Conservation (phyloP, 2,113 vertebrate species). For the Hucho hucho region DNA sequence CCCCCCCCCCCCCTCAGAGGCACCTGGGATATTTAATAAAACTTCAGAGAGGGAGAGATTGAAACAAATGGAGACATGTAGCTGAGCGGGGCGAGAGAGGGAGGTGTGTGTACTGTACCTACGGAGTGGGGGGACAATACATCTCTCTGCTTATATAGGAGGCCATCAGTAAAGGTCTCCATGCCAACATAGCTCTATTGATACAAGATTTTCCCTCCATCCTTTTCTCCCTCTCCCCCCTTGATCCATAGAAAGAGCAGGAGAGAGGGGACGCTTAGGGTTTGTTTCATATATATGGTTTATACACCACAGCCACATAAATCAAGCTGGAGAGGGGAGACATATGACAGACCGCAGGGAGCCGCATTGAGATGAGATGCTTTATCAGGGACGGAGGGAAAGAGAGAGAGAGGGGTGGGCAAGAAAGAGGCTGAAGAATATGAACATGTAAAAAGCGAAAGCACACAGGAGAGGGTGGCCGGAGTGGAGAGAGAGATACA, state of each 20-base stretch:
- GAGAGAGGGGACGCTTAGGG: neutral
- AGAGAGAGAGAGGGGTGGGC: neutral
- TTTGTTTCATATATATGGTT: conserved; percentile 7
- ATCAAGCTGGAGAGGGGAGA: conserved; percentile 30
- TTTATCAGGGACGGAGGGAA: neutral
- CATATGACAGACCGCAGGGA: too few species aligned
- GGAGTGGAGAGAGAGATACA: neutral
- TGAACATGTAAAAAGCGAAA: neutral
- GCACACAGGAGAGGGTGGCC: neutral
- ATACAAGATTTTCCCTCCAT: too few species aligned
- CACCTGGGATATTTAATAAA: conserved; percentile 1
- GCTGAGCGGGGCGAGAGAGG: neutral
- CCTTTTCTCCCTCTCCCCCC: neutral
- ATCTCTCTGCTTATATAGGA: conserved; percentile 1
- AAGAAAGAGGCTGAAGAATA: too few species aligned
- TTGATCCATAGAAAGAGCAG: neutral
- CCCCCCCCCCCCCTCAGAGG: neutral
- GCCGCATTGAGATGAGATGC: neutral
- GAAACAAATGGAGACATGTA: neutral
- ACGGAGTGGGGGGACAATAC: neutral
- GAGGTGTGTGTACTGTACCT: neutral
- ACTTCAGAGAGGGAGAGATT: neutral
- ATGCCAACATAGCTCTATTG: neutral
- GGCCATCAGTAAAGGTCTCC: neutral
- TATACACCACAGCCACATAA: conserved; percentile 26